These are phyloP conservation scores for Neoaliturus tenellus DNA, from an alignment of 2,888 invertebrate genomes.

Conservation along the genomic window DNA sequence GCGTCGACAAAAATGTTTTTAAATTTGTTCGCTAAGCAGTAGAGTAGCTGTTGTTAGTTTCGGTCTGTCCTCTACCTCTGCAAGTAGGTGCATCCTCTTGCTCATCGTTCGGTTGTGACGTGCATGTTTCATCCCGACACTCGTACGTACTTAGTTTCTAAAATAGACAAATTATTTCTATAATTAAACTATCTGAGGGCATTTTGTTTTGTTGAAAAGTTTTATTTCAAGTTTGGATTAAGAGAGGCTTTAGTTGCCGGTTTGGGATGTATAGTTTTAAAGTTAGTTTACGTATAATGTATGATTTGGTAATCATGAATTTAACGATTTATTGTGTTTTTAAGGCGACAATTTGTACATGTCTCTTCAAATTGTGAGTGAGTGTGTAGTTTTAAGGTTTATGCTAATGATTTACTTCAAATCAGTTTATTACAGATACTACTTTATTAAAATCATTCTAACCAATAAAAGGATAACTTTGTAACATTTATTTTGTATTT, in stretches of 20 bases:
- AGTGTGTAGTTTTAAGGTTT: slow-evolving; percentile 31
- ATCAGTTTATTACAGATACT: no score
- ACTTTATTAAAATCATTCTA: no score
- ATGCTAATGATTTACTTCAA: slow-evolving; percentile 24
- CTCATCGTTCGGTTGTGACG: slow-evolving; percentile 24
- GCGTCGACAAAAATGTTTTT: slow-evolving; percentile 13
- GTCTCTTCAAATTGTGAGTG: slow-evolving; percentile 54
- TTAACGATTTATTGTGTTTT: slow-evolving; percentile 58
- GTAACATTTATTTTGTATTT: no score
- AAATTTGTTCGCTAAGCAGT: no score
- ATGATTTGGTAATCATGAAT: slow-evolving; percentile 59
- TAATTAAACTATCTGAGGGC: slow-evolving; percentile 60
- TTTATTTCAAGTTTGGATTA: slow-evolving; percentile 54
- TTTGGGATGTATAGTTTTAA: slow-evolving; percentile 59
- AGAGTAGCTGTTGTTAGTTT: slow-evolving; percentile 21
- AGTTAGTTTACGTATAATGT: slow-evolving; percentile 58
- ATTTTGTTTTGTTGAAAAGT: slow-evolving; percentile 64
- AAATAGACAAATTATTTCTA: slow-evolving; percentile 31
- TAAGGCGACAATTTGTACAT: slow-evolving; percentile 67
- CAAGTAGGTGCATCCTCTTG: slow-evolving; percentile 32
- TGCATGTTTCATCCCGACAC: slow-evolving; percentile 56
- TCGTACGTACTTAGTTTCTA: slow-evolving; percentile 50
- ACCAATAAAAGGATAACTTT: no score
- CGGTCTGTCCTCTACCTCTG: neutral
- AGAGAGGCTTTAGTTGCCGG: slow-evolving; percentile 46